These are phyloP conservation scores for Acropternis orthonyx DNA, from an alignment of 2,797 vertebrate genomes.

Conservation along the genomic window DNA sequence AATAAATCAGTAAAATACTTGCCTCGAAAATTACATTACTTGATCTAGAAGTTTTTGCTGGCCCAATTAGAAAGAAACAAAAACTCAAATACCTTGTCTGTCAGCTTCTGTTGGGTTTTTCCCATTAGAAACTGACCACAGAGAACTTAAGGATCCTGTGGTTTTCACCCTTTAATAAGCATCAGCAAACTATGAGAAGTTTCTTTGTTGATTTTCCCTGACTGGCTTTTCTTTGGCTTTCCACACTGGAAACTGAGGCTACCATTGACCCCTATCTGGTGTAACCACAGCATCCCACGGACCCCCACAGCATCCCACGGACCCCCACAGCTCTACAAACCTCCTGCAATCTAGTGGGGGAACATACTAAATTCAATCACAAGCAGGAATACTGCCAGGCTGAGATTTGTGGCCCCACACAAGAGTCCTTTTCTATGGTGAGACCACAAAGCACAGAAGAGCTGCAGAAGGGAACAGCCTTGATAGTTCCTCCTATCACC, in stretches of 20 bases:
- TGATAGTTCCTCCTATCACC: not conserved
- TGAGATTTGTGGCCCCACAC: not conserved
- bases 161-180: not conserved
- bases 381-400: not conserved
- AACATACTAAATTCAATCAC: not conserved
- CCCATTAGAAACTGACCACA: not conserved
- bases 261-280: accelerated
- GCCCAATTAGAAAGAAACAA: not conserved
- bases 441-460: not conserved
- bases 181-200: not conserved
- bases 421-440: not conserved
- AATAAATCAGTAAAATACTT: not conserved
- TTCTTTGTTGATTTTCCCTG: not conserved
- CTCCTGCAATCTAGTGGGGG: not conserved
- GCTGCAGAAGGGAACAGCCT: not conserved
- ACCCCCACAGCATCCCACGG: not conserved
- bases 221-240: not conserved
- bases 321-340: not conserved
- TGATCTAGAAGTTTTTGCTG: not conserved
- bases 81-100: not conserved
- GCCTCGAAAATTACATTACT: not conserved
- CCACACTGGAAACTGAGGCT: not conserved
- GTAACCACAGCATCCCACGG: not conserved
- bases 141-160: not conserved
- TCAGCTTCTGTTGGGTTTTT: not conserved